These are phyloP conservation scores for Scolopax bukidnonensis DNA, from an alignment of 2,797 vertebrate species.

Conservation along the genomic window DNA sequence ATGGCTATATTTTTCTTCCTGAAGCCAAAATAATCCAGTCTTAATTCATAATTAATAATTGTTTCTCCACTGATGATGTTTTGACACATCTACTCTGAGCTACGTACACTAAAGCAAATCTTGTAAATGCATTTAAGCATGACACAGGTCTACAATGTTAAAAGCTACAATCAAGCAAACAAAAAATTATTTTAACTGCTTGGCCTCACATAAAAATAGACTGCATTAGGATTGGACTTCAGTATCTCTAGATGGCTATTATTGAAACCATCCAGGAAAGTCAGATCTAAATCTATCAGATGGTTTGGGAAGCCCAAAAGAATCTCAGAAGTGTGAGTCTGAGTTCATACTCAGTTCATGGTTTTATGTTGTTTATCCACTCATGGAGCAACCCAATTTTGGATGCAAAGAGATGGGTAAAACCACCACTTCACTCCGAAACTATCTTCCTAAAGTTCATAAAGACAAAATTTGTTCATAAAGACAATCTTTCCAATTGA, in stretches of 20 bases:
- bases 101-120: neutral
- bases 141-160: neutral
- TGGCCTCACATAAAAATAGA: neutral
- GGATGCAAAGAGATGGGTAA: neutral
- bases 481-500: neutral
- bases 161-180: neutral
- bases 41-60: constrained; percentile 4
- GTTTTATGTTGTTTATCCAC: neutral
- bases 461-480: too few relatives aligned
- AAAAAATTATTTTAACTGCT: neutral
- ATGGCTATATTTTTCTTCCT: neutral
- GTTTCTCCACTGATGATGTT: neutral
- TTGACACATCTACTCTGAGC: neutral
- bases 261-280: neutral
- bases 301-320: neutral
- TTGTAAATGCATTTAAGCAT: neutral
- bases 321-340: neutral
- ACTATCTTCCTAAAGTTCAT: too few relatives aligned
- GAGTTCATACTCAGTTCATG: neutral
- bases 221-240: neutral
- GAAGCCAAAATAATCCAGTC: neutral
- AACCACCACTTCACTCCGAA: too few relatives aligned
- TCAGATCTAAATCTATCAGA: neutral
- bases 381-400: neutral
- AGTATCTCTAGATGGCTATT: neutral